These are phyloP conservation scores for Netelia virgata DNA, from an alignment of 2,888 invertebrate species.

Conservation along the genomic window DNA sequence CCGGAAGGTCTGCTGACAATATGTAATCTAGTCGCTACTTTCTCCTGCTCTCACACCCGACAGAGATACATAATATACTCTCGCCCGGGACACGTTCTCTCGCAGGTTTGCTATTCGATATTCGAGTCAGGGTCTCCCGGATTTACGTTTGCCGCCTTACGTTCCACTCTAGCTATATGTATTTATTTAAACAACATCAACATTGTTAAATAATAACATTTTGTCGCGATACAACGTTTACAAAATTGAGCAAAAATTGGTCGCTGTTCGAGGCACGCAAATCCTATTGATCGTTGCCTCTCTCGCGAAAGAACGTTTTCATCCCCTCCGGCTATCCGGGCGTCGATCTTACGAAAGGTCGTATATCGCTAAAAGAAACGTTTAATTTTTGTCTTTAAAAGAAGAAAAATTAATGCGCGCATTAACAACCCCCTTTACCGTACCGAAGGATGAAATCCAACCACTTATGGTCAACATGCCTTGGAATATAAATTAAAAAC, in stretches of 20 bases:
- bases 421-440: too few relatives aligned
- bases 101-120: conserved; percentile 43
- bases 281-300: background rate
- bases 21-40: conserved; percentile 58
- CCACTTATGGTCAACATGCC: too few relatives aligned
- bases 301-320: conserved; percentile 35
- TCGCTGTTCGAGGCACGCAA: background rate
- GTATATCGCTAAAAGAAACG: background rate
- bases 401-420: too few relatives aligned
- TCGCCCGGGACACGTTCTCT: background rate
- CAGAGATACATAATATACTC: conserved; percentile 7
- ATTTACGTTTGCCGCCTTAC: background rate
- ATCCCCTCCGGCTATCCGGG: conserved; percentile 9
- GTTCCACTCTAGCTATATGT: background rate
- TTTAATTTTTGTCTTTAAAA: background rate
- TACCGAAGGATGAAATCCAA: too few relatives aligned
- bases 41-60: conserved; percentile 56
- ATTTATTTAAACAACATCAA: background rate
- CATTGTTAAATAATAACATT: conserved; percentile 33
- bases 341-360: conserved; percentile 12
- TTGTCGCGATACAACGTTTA: background rate
- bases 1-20: conserved; percentile 54
- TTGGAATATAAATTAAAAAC: too few relatives aligned
- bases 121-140: conserved; percentile 29
- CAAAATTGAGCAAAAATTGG: background rate